Base-by-base conservation (phyloP, 2,113 vertebrate genomes). In the Megaceryle maxima region DNA sequence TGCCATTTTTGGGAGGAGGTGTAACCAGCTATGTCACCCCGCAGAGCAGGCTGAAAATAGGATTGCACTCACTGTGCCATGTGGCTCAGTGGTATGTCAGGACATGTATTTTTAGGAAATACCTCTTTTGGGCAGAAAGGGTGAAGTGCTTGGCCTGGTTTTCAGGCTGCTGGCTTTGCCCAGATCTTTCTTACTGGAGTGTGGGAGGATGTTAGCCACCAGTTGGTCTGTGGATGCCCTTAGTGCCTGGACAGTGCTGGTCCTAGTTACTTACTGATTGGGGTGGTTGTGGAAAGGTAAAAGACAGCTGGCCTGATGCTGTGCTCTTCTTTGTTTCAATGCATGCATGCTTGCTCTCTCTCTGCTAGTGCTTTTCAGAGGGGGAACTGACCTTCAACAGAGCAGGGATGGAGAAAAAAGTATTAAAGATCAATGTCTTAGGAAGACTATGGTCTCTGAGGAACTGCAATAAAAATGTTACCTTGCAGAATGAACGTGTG, bases 31-130 rank as follows among this genome's bases (percentile, higher is more conserved):
- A 94, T 95, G 93, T 94, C 93, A 94, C 95, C 94, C 96, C 67
- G 86, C 96, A 70, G 86, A 95, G 88, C 73, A 76, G 82, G 94
- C 94, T 91, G 90, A 95, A 97, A 96, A 97, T 94, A 97, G 95
- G 96, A 83, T 44, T 83, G 95, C 95, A 90, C 94, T 97, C 95
- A 59, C 88, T 90, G 86, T 94, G 94, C 96, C 96, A 96, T 92
- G 96, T 86, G 92, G 96, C 91, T 92, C 87, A 55, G 90, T 31
- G 90, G 94, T 96, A 96, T 87, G 90, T 93, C 85, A 96, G 96
- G 94, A 96, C 94, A 92, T 95, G 83, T 94, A 96, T 96, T 95
- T 94, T 95, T 94, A 97, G 93, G 96, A 96, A 96, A 97, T 96
- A 92, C 93, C 92, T 95, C 92, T 90, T 96, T 92, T 94, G 93